phyloP scores from a whole-genome alignment of 2,888 invertebrate genomes.

The Cephus sareptanus region DNA sequence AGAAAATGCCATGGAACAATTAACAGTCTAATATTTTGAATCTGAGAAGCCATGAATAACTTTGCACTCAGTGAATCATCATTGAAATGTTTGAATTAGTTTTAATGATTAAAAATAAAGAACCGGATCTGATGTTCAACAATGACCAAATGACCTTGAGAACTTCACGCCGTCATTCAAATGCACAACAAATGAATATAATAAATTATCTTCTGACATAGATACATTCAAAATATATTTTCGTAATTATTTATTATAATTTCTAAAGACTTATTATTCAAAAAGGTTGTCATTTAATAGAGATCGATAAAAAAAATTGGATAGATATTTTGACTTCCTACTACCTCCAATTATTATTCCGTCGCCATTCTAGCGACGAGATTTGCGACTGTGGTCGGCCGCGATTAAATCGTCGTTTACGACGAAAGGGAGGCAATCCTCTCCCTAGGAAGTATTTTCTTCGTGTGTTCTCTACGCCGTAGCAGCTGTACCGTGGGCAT shows the following conservation, averaged over 20 bases:
- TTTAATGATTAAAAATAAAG: too few species aligned
- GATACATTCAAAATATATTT: background rate
- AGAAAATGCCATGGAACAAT: background rate
- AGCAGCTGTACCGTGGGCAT: slow-evolving; percentile 20
- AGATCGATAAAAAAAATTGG: background rate
- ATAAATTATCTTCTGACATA: background rate
- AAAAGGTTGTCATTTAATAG: background rate
- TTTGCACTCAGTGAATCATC: background rate
- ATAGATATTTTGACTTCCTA: slow-evolving; percentile 10
- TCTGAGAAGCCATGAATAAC: background rate
- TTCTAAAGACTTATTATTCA: background rate
- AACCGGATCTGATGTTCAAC: background rate
- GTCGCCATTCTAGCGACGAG: slow-evolving; percentile 81
- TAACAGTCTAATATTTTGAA: background rate
- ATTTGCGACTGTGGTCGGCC: slow-evolving; percentile 67
- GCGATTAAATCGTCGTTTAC: slow-evolving; percentile 73
- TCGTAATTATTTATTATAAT: background rate
- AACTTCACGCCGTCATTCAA: background rate
- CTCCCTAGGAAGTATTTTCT: slow-evolving; percentile 67
- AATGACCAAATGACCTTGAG: background rate
- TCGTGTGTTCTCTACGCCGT: slow-evolving; percentile 14
- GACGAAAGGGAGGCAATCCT: slow-evolving; percentile 74
- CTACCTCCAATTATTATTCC: slow-evolving; percentile 41
- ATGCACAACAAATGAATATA: background rate
- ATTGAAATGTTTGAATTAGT: background rate